Base-by-base conservation (phyloP, 1,140 invertebrate genomes). In the Ips typographus region DNA sequence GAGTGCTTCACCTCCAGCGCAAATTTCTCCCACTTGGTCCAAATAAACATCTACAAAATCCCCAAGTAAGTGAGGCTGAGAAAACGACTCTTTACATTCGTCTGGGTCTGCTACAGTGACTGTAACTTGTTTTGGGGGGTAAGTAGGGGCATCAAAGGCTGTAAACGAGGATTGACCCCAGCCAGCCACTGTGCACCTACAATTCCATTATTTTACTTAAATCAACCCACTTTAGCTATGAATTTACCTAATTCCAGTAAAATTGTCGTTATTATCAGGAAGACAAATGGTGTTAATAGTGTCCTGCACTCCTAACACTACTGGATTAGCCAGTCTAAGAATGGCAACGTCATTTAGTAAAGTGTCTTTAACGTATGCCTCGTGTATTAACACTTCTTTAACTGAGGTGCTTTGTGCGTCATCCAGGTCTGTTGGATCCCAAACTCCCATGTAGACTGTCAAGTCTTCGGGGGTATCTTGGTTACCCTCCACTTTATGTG, bases 291-390 rank as follows among this genome's bases (percentile, higher is more conserved):
- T 83, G 36, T 85, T 84, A 43, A 90, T 84, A 72, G 86, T 85
- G 0, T 83, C 83, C 75, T 78, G 82, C 36, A 69, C 76, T 2
- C 75, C 71, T 8, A 78, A 57, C 1, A 79, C 71, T 1, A 89
- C 80, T 7, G 84, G 82, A 5, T 84, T 77, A 1, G 81, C 75
- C 0, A 89, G 72, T 42, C 80, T 81, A 8, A 92, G 71, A 0
- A 92, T 72, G n/a, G 89, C 89, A 7, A 91, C 77, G 70, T 91
- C 89, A 72, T 89, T 87, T 3, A 84, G 79, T 1, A 87, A 75
- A 63, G 83, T 87, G 0, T 72, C 61, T 0, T 80, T 64, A 53
- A 84, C 83, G 76, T 85, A 91, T 36, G 81, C 69, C 0, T 84
- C 83, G 75, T 91, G 86, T 4, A 85, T 53, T 37, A 53, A 8